Evolutionary conservation across 2,113 vertebrate genomes (phyloP).

Genomic region (Lucifuga dentata): DNA sequence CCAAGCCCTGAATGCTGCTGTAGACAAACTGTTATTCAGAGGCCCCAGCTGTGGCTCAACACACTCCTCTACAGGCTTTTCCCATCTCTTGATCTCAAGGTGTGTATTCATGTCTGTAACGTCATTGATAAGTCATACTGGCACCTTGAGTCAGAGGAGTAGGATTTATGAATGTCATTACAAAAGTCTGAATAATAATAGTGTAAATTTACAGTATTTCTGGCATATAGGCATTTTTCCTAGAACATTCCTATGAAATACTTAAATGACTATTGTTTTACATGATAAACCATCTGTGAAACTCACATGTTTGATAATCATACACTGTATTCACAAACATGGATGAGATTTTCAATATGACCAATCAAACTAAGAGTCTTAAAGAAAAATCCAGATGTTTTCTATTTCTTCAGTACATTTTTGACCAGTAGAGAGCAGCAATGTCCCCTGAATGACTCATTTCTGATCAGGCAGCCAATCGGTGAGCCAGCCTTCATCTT

Average conservation of each 20-base stretch:
- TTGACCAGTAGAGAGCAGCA: slow-evolving; percentile 60
- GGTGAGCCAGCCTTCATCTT: background rate
- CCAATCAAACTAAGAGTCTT: background rate
- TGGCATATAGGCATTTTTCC: too few species aligned
- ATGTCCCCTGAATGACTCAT: slow-evolving; percentile 20
- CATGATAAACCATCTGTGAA: too few species aligned
- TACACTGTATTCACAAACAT: too few species aligned
- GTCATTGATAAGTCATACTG: background rate
- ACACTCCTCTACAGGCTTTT: slow-evolving; percentile 31
- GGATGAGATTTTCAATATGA: too few species aligned
- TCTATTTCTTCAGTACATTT: slow-evolving; percentile 22
- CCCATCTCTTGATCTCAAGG: background rate
- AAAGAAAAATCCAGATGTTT: slow-evolving; percentile 26
- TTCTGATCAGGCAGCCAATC: slow-evolving; percentile 2
- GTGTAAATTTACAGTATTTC: too few species aligned
- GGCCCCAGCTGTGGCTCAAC: slow-evolving; percentile 31
- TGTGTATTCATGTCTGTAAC: background rate
- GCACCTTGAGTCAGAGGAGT: background rate
- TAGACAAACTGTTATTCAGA: slow-evolving; percentile 4
- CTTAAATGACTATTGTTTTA: too few species aligned
- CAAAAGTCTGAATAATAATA: too few species aligned
- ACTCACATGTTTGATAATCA: too few species aligned
- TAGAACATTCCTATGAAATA: too few species aligned
- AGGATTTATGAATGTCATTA: background rate
- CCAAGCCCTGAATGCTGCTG: slow-evolving; percentile 50